These are phyloP conservation scores for Phyllotreta cruciferae DNA, from an alignment of 2,888 invertebrate genomes.

Conservation along the genomic window DNA sequence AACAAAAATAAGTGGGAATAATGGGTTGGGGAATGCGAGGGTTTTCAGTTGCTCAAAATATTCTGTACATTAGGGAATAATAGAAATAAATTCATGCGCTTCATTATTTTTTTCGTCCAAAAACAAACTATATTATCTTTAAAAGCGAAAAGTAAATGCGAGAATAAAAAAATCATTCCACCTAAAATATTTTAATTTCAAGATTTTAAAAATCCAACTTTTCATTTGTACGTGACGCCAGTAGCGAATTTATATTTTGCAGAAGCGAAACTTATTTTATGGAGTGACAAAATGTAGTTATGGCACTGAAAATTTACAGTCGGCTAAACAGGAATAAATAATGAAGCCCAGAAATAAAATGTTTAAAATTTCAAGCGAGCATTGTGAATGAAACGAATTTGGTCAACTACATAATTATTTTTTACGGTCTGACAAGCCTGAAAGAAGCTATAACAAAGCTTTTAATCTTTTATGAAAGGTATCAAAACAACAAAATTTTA, in stretches of 20 bases:
- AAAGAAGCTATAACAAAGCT: constrained; percentile 22
- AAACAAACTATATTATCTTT: too few relatives aligned
- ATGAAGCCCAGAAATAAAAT: constrained; percentile 14
- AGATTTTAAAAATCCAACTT: too few relatives aligned
- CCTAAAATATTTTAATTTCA: too few relatives aligned
- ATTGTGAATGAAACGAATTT: constrained; percentile 22
- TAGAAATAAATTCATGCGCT: too few relatives aligned
- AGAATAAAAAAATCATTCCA: too few relatives aligned
- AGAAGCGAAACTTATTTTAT: constrained; percentile 14
- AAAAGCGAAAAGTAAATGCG: too few relatives aligned
- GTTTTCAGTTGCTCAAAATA: too few relatives aligned
- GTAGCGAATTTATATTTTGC: constrained; percentile 24
- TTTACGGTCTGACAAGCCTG: constrained; percentile 20
- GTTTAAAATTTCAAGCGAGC: constrained; percentile 19
- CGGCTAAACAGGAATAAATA: constrained; percentile 21
- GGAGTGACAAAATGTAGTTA: constrained; percentile 17
- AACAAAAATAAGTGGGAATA: too few relatives aligned
- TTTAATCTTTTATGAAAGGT: constrained; percentile 22
- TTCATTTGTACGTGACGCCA: too few relatives aligned
- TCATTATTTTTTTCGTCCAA: too few relatives aligned
- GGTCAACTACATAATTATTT: constrained; percentile 28
- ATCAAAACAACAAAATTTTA: constrained; percentile 13
- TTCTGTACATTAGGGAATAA: too few relatives aligned
- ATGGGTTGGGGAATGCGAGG: too few relatives aligned
- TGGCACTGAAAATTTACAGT: constrained; percentile 21